Evolutionary conservation across 2,113 vertebrate species (phyloP).

Genomic region (Gambusia holbrooki): DNA sequence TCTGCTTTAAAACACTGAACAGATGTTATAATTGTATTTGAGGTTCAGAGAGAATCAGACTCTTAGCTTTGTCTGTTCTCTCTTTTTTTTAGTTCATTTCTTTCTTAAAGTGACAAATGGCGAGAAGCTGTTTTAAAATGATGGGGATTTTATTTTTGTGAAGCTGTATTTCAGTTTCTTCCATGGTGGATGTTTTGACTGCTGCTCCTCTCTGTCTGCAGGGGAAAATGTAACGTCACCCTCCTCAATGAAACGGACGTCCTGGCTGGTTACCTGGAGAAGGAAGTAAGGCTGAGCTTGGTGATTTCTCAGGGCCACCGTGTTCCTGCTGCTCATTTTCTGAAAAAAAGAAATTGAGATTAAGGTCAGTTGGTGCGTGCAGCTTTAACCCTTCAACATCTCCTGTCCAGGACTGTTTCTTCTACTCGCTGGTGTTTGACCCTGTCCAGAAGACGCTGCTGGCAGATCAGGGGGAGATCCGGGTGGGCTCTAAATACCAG

Average conservation of each 20-base stretch:
- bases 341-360: not conserved
- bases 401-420: constrained; percentile 89
- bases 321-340: not conserved
- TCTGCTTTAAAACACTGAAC: too few relatives aligned
- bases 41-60: too few relatives aligned
- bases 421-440: constrained; percentile 95
- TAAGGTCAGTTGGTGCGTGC: not conserved
- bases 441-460: constrained; percentile 93
- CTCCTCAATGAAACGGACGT: constrained; percentile 93
- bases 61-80: too few relatives aligned
- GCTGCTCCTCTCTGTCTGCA: constrained; percentile 54
- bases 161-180: too few relatives aligned
- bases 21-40: too few relatives aligned
- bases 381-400: not conserved
- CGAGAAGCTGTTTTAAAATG: too few relatives aligned
- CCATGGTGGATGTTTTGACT: not conserved
- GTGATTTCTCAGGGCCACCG: not conserved
- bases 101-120: too few relatives aligned
- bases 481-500: constrained; percentile 93
- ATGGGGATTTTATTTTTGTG: not conserved
- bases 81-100: too few relatives aligned
- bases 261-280: constrained; percentile 88
- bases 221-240: constrained; percentile 94
- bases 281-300: constrained; percentile 77
- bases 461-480: constrained; percentile 93